Conservation (phyloP, 1,140 invertebrate genomes). For the Anastatus disparis region DNA sequence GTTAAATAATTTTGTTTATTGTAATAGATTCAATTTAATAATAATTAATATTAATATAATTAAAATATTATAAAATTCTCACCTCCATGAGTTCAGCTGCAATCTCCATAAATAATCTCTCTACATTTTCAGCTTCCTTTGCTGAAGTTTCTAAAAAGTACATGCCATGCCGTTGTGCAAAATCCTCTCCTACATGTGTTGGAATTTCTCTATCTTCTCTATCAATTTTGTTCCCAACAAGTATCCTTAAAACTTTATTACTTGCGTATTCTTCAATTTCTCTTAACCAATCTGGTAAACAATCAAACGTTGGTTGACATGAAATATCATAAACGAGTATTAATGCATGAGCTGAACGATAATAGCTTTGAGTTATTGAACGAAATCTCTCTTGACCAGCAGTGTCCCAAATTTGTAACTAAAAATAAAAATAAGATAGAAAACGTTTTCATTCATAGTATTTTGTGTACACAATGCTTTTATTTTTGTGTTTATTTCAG, state of each 20-base stretch:
- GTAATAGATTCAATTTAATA: background rate
- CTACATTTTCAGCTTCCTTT: slow-evolving; percentile 97
- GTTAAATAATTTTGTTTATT: background rate
- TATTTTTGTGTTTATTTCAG: no score
- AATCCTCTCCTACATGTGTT: slow-evolving; percentile 93
- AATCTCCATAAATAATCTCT: slow-evolving; percentile 95
- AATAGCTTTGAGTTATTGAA: slow-evolving; percentile 98
- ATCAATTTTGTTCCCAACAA: slow-evolving; percentile 97
- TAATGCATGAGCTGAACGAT: slow-evolving; percentile 95
- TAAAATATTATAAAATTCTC: slow-evolving; percentile 50
- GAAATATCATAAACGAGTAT: slow-evolving; percentile 98
- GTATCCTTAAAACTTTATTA: slow-evolving; percentile 91
- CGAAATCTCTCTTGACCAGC: slow-evolving; percentile 97
- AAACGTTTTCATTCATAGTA: no score
- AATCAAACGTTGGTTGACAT: slow-evolving; percentile 96
- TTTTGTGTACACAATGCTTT: no score
- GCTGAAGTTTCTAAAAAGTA: slow-evolving; percentile 98
- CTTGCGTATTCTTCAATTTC: slow-evolving; percentile 98
- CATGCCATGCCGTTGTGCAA: slow-evolving; percentile 95
- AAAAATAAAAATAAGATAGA: slow-evolving; percentile 56
- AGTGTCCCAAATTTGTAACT: slow-evolving; percentile 99
- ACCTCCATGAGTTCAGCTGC: slow-evolving; percentile 91
- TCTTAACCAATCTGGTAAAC: slow-evolving; percentile 92
- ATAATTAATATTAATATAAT: slow-evolving; percentile 12
- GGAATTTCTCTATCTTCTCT: slow-evolving; percentile 95